Conservation (phyloP, 2,113 vertebrate genomes). For the Protomyctophum bolini region DNA sequence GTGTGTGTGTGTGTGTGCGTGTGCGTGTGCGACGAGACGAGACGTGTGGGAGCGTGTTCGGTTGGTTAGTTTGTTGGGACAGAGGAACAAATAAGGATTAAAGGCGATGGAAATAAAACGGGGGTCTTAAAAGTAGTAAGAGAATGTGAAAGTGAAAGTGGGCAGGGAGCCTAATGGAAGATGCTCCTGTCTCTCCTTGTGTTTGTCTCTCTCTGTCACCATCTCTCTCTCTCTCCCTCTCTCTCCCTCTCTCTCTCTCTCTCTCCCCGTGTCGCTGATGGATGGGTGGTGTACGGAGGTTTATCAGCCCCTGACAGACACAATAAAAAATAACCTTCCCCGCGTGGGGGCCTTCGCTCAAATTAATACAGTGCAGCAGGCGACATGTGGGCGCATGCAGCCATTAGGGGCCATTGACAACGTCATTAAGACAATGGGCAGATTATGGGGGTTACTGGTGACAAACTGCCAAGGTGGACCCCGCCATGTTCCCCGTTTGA, state of each 20-base stretch:
- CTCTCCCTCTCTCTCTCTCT: constrained; percentile 2
- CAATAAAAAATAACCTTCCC: constrained; percentile 83
- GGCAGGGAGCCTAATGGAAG: constrained; percentile 36
- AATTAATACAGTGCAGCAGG: constrained; percentile 81
- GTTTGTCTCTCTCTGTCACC: constrained; percentile 8
- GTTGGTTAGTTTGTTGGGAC: constrained; percentile 2
- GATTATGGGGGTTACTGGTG: constrained; percentile 75
- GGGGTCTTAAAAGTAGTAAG: constrained; percentile 46
- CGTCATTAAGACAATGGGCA: constrained; percentile 77
- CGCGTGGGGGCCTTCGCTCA: constrained; percentile 59
- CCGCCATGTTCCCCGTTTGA: constrained; percentile 63
- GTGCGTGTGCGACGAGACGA: constrained; percentile 17
- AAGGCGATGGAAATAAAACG: constrained; percentile 20
- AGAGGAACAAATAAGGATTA: constrained; percentile 43
- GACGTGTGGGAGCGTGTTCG: constrained; percentile 33
- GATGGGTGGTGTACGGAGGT: constrained; percentile 71
- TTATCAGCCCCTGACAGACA: constrained; percentile 81
- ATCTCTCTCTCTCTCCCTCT: background rate
- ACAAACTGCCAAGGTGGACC: constrained; percentile 61
- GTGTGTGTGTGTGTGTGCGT: constrained; percentile 33
- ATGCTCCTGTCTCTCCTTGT: constrained; percentile 33
- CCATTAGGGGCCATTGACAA: constrained; percentile 80
- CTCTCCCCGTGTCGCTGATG: constrained; percentile 34
- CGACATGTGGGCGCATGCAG: constrained; percentile 58
- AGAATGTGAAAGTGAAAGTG: constrained; percentile 39